phyloP scores from a whole-genome alignment of 2,888 invertebrate genomes.

The Coremacera marginata region DNA sequence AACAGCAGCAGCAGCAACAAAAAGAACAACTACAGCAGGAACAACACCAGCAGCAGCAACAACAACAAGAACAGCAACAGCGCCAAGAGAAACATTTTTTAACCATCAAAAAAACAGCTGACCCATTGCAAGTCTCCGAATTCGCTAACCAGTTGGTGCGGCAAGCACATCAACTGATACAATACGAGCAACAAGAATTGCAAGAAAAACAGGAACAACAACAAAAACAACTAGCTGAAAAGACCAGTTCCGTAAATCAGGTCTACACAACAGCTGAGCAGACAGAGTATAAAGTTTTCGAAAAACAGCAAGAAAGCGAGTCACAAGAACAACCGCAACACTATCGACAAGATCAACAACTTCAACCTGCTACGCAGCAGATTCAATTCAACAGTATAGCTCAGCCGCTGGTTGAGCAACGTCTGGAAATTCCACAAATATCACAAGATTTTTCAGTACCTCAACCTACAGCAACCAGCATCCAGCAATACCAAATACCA shows the following conservation, averaged over 20 bases:
- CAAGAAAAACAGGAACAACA: slow-evolving; percentile 19
- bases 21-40: slow-evolving; percentile 30
- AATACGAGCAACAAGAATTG: slow-evolving; percentile 14
- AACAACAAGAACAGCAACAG: slow-evolving; percentile 29
- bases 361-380: background rate
- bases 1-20: slow-evolving; percentile 19
- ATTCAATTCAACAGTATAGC: background rate
- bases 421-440: background rate
- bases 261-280: background rate
- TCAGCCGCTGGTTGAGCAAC: background rate
- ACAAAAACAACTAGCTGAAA: background rate
- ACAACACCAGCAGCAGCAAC: slow-evolving; percentile 36
- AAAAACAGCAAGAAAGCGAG: background rate
- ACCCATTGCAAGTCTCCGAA: background rate
- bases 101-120: background rate
- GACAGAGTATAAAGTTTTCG: background rate
- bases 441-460: background rate
- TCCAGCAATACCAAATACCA: slow-evolving; percentile 39
- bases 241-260: too few species aligned
- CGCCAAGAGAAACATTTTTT: slow-evolving; percentile 13
- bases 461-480: background rate
- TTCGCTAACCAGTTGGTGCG: background rate
- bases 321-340: background rate
- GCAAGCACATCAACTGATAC: background rate
- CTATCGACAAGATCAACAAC: background rate